Evolutionary conservation across 2,797 vertebrate genomes (phyloP).

Genomic region (Notolepis coatsorum): DNA sequence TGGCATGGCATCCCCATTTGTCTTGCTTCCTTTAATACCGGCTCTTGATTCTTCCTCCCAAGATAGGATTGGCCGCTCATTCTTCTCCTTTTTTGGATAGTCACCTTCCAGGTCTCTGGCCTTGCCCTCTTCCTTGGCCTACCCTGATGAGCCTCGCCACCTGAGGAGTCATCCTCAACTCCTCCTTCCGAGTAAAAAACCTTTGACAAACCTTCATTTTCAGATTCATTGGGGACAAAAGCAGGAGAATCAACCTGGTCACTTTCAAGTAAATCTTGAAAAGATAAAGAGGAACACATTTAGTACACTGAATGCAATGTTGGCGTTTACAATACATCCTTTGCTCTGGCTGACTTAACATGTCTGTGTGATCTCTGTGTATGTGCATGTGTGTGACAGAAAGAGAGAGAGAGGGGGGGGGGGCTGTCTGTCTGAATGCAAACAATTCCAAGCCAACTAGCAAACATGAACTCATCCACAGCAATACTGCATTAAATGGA

Average conservation of each 20-base stretch:
- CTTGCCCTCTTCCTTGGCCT: slow-evolving; percentile 10
- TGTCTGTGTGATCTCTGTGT: too few relatives aligned
- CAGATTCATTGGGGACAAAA: neutral
- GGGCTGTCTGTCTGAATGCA: too few relatives aligned
- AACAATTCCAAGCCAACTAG: too few relatives aligned
- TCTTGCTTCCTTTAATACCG: neutral
- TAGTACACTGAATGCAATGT: too few relatives aligned
- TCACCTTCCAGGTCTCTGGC: slow-evolving; percentile 12
- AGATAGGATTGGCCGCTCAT: slow-evolving; percentile 7
- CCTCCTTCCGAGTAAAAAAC: slow-evolving; percentile 2
- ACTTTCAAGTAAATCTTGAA: neutral
- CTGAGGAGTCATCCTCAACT: too few relatives aligned
- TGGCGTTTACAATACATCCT: too few relatives aligned
- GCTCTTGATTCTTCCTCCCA: neutral
- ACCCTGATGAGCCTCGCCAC: neutral
- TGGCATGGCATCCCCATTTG: neutral
- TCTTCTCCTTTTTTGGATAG: slow-evolving; percentile 17
- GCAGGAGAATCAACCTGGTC: neutral
- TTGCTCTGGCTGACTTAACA: too few relatives aligned
- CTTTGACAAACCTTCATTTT: neutral
- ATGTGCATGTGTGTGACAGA: too few relatives aligned
- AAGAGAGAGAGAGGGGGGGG: too few relatives aligned
- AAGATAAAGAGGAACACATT: too few relatives aligned
- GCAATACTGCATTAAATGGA: too few relatives aligned
- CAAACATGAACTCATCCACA: too few relatives aligned